Evolutionary conservation across 2,113 vertebrate species (phyloP), one percentile per base, ranked within the genome.

Genomic region (Irena cyanogastra): DNA sequence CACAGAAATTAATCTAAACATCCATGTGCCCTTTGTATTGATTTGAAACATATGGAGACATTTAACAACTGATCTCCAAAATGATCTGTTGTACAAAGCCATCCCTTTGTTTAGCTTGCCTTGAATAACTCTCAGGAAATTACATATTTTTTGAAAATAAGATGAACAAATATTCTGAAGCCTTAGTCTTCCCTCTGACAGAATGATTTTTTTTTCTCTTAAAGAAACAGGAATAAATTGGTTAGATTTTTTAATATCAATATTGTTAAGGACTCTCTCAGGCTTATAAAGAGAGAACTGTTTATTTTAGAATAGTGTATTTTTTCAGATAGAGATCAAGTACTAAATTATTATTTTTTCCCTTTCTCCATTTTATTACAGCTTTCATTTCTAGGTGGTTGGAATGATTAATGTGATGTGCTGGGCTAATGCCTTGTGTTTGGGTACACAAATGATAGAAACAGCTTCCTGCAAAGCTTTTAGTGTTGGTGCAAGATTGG

Each of bases 401-500:
- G 71, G 61, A 86, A 91, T 97, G 97, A 98, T 97, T 97, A 95
- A 98, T 97, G 97, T 72, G 74, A 88, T 94, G 11, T 93, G 74
- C 89, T 65, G 66, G 79, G 84, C 94, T 97, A 97, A 96, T 97
- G 94, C 86, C 64, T 95, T 65, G 20, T 96, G 85, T 97, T 97
- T 97, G 87, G 95, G 78, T 95, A 74, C 90, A 96, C 91, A 97
- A 95, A 98, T 97, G 94, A 95, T 69, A 96, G 91, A 95, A 97
- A 86, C 56, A 59, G 89, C 94, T 97, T 96, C 74, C 89, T 96
- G 87, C 86, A 94, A 80, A 90, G 94, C 92, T 97, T 97, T 97
- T 96, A 76, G 77, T 91, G 76, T 83, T 89, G 47, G 49, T 83
- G 77, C 91, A 89, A 96, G 95, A 96, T 84, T 83, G 97, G 94